Percentiles rank a stretch among this genome's conserved stretches.
Evolutionary conservation across 2,797 vertebrate genomes (phyloP).

Genomic region (Mormyrus hasselquistii): DNA sequence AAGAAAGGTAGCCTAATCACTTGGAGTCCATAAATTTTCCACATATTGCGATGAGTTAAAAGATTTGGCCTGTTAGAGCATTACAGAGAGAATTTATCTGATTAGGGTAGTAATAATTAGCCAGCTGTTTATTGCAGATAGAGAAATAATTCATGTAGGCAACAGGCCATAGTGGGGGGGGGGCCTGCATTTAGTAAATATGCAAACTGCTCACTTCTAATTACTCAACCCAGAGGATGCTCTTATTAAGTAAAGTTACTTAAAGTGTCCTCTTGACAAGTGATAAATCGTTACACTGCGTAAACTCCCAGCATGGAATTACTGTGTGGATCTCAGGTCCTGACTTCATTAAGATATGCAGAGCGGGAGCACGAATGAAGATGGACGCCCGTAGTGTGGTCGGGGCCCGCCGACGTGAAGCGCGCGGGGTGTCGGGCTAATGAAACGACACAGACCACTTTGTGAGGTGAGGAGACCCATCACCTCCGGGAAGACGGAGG

Average conservation of each 20-base stretch:
- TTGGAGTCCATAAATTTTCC: constrained; percentile 75
- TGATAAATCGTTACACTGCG: constrained; percentile 97
- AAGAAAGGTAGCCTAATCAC: constrained; percentile 70
- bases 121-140: constrained; percentile 98
- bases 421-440: constrained; percentile 44
- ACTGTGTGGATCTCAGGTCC: constrained; percentile 85
- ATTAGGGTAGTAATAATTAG: constrained; percentile 98
- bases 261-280: constrained; percentile 98
- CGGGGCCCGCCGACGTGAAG: constrained; percentile 55
- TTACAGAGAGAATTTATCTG: constrained; percentile 94
- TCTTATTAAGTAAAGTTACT: constrained; percentile 96
- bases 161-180: constrained; percentile 93
- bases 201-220: constrained; percentile 96
- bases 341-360: constrained; percentile 98
- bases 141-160: constrained; percentile 99
- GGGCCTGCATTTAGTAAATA: constrained; percentile 97
- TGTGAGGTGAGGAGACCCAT: constrained; percentile 41
- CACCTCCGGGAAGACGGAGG: constrained; percentile 30
- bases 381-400: constrained; percentile 77
- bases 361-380: constrained; percentile 78
- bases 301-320: constrained; percentile 84
- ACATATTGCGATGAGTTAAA: constrained; percentile 77
- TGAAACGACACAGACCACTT: constrained; percentile 59
- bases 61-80: constrained; percentile 79
- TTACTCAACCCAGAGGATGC: constrained; percentile 94